A percentile compares a stretch with the other conserved stretches of the same genome.
These are phyloP conservation scores for Gerris lacustris DNA, from an alignment of 2,888 invertebrate species.

Conservation along the genomic window DNA sequence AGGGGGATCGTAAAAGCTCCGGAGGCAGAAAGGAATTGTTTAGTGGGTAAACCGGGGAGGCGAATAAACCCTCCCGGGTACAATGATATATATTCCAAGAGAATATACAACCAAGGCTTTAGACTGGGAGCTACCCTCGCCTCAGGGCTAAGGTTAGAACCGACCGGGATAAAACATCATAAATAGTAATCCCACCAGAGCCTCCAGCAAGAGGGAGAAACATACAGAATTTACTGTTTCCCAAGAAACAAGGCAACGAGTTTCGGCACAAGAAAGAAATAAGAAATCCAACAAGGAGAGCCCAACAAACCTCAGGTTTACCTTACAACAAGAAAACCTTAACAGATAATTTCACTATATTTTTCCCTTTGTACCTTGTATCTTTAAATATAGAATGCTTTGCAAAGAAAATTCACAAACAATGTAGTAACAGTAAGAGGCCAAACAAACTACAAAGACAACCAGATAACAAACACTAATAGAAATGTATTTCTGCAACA, in stretches of 20 bases:
- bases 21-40: background rate
- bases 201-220: background rate
- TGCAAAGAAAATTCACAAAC: too few relatives aligned
- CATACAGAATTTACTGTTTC: background rate
- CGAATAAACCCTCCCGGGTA: background rate
- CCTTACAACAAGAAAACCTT: too few relatives aligned
- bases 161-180: constrained; percentile 2
- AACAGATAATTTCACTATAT: too few relatives aligned
- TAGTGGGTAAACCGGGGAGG: background rate
- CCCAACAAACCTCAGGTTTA: too few relatives aligned
- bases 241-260: background rate
- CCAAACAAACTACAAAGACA: too few relatives aligned
- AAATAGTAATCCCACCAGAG: constrained; percentile 2
- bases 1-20: background rate
- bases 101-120: background rate
- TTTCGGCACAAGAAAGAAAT: too few relatives aligned
- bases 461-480: too few relatives aligned
- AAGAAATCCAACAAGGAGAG: too few relatives aligned
- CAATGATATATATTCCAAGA: constrained; percentile 5
- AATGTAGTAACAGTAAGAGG: too few relatives aligned
- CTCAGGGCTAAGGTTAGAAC: background rate
- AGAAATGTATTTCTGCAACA: too few relatives aligned
- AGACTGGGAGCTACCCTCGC: background rate
- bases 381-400: too few relatives aligned
- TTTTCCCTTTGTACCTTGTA: too few relatives aligned